Evolutionary conservation across 2,113 vertebrate species (phyloP), one percentile per base, ranked within the genome.

Genomic region (Melierax canorus): DNA sequence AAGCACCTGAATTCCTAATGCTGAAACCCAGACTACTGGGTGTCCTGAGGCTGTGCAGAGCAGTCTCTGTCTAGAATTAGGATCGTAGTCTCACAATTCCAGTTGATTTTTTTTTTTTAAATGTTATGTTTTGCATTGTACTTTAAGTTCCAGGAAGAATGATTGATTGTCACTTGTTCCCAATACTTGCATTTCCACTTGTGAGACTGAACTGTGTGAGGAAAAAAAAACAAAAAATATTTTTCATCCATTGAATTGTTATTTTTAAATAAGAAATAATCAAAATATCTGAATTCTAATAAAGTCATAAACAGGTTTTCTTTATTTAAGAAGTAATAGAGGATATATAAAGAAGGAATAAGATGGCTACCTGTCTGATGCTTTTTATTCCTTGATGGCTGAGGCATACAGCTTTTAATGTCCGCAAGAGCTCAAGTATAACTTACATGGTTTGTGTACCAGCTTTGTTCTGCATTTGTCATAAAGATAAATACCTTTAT

Each of bases 391-490:
- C 66, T 63, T 79, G 24, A 68, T 4, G 21, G 66, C 39, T 93
- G 27, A 64, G 27, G 7, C 30, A 48, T 51, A 22, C 17, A 82
- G 38, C 3, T 64, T 82, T 86, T 60, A 90, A 71, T 60, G 64
- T 56, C 51, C 11, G 1, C n/a, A 89, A 62, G 26, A 89, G 8
- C 73, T 87, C 24, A 75, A 48, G 29, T 87, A 51, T 63, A 85
- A 71, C 55, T 92, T 82, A 34, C 4, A 22, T 55, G 41, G 8
- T 64, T 94, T 90, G 45, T 69, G 43, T 55, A 73, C 23, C 26
- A 63, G 23, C 43, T 88, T 88, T 74, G 6, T 80, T 93, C 46
- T 83, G 26, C 26, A n/a, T 90, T 94, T 87, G 41, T 81, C 53
- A 45, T 91, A 38, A 73, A 94, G 62, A 77, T 50, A 71, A 91